Evolutionary conservation across 35 echinoderm and acorn worm species (phyloP), one percentile per base, ranked within the genome.

Genomic region (Diadema setosum): DNA sequence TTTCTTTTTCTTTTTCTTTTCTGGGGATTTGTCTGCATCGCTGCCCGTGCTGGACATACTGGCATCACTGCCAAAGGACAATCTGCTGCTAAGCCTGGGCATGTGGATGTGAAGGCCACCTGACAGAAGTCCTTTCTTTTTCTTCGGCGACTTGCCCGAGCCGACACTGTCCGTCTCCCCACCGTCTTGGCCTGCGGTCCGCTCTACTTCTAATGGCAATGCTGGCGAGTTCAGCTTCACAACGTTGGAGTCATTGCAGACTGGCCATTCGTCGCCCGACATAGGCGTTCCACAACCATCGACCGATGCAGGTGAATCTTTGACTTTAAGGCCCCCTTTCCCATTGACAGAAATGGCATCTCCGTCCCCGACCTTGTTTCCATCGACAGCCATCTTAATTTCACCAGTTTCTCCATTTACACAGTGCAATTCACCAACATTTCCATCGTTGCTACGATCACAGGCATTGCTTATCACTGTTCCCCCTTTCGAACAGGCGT

Each of bases 1-100:
- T 20, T 78, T 78, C 21, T 78, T 78, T 41, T 78, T 78, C 37
- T 78, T 78, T 41, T 78, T 78, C 37, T 78, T 78, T 36, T 78
- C 73, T 3, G 73, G 73, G 24, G 73, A 42, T 24, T 17, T 36
- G 24, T 78, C 73, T 6, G 12, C 34, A 0, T 78, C 73, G 8
- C 73, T 78, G 11, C 73, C 73, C 11, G 73, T 78, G 37, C 73
- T 78, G 7, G 73, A 25, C 39, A 21, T 41, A 41, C 73, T 78
- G 35, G 24, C 73, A 44, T 44, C 73, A 27, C 63, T 67, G 37
- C 63, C 63, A 32, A 67, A 67, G 3, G 73, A 78, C 40, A 39
- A 3, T 14, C 73, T 34, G n/a, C 73, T 44, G 39, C 73, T 78
- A 20, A 78, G 44, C 11, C 44, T 78, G 24, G 73, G 73, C 73